Evolutionary conservation across 2,888 invertebrate genomes (phyloP).

Genomic region (Lucinisca nassula): DNA sequence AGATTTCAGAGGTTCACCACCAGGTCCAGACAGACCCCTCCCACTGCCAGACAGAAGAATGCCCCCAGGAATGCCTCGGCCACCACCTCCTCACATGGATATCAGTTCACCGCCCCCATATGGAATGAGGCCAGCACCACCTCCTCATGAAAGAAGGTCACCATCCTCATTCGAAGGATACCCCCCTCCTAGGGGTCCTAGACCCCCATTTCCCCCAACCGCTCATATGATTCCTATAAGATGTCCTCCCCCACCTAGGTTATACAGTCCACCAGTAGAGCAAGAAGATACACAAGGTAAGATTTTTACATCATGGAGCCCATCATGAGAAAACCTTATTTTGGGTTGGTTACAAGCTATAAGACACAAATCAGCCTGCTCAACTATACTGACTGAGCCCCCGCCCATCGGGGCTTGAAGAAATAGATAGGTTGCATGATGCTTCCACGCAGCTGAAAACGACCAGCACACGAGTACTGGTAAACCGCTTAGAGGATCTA

Average conservation of each 20-base stretch:
- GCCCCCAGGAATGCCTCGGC: conserved; percentile 71
- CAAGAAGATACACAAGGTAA: conserved; percentile 66
- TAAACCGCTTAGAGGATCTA: too few relatives aligned
- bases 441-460: too few relatives aligned
- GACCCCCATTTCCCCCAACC: conserved; percentile 70
- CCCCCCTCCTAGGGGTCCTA: conserved; percentile 68
- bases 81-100: conserved; percentile 67
- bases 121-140: conserved; percentile 66
- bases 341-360: not conserved
- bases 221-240: conserved; percentile 59
- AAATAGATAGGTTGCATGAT: too few relatives aligned
- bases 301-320: too few relatives aligned
- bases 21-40: conserved; percentile 64
- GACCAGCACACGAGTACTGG: too few relatives aligned
- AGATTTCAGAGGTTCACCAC: conserved; percentile 69
- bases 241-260: conserved; percentile 67
- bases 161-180: conserved; percentile 76
- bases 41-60: conserved; percentile 67
- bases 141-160: conserved; percentile 75
- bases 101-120: conserved; percentile 73
- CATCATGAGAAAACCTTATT: too few relatives aligned
- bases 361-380: not conserved
- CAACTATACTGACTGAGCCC: too few relatives aligned
- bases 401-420: too few relatives aligned
- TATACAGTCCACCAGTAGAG: conserved; percentile 59